Evolutionary conservation across 2,113 vertebrate genomes (phyloP), one percentile per base, ranked within the genome.

Genomic region (Thymallus thymallus): DNA sequence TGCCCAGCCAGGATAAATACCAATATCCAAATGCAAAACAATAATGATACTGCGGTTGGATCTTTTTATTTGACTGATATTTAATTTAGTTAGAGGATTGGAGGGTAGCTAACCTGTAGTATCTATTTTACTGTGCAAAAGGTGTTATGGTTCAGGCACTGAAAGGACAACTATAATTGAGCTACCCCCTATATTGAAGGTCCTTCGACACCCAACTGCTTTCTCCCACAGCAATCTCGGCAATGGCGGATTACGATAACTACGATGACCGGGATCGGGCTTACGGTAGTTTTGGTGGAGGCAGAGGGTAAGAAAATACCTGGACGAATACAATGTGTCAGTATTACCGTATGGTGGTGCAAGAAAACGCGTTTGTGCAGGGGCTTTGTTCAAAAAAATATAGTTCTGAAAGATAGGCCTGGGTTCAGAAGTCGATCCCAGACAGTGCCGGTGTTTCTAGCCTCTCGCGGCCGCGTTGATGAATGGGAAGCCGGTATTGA

Each of bases 161-260:
- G 46, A 56, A 45, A 24, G 90, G 96, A 68, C 95, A 95, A 88
- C 95, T 93, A 80, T 66, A 70, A 76, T 85, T 88, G 66, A 82
- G 80, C 85, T 26, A 70, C 48, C 35, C 35, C 35, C 88, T 94
- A 92, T 92, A 94, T 93, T 91, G 91, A 77, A 94, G 95, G 95
- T 93, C 92, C 91, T 89, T 87, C 76, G 82, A 85, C 89, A 88
- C 85, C 91, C 77, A 77, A 75, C 82, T 83, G 93, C 93, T 92
- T 93, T 90, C 92, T 94, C 92, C 92, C 87, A 94, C 94, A 92
- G 93, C 89, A 90, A 85, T 73, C 89, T 88, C 91, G 93, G 95
- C 91, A 92, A 98, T 99, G 97, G 97, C 96, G 96, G 96, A 98
- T 91, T 96, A 92, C 88, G 96, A 98, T 81, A 93, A 90, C 88